phyloP scores from a whole-genome alignment of 1,140 invertebrate genomes.

The Pseudomyrmex cubaensis region DNA sequence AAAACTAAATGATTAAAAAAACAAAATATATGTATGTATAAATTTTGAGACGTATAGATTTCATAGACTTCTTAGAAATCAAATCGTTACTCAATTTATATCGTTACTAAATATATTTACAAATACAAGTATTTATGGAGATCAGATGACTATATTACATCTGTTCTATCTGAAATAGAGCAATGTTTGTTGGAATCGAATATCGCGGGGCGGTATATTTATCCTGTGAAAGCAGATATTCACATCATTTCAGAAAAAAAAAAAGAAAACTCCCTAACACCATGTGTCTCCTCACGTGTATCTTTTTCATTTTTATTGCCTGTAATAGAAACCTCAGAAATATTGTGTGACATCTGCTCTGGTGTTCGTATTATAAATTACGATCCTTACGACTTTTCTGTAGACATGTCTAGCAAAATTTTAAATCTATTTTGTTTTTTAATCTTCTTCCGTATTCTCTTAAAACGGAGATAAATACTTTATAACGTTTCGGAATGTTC shows the following conservation, averaged over 20 bases:
- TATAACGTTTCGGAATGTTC: not conserved
- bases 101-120: no score
- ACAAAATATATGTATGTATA: no score
- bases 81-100: no score
- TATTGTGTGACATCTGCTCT: slow-evolving; percentile 46
- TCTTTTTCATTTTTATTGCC: slow-evolving; percentile 48
- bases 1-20: no score
- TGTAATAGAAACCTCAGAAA: slow-evolving; percentile 51
- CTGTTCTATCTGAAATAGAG: slow-evolving; percentile 4
- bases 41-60: no score
- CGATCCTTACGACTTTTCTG: not conserved
- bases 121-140: not conserved
- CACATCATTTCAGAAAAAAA: slow-evolving; percentile 42
- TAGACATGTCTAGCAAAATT: slow-evolving; percentile 16
- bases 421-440: not conserved
- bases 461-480: no score
- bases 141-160: not conserved
- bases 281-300: slow-evolving; percentile 35
- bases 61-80: no score
- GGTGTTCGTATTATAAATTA: slow-evolving; percentile 42
- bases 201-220: slow-evolving; percentile 43
- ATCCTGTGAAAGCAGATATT: slow-evolving; percentile 53
- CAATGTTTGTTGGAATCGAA: slow-evolving; percentile 13
- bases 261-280: not conserved
- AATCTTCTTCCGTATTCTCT: not conserved